Evolutionary conservation across 1,140 invertebrate genomes (phyloP).

Genomic region (Drusus annulatus): DNA sequence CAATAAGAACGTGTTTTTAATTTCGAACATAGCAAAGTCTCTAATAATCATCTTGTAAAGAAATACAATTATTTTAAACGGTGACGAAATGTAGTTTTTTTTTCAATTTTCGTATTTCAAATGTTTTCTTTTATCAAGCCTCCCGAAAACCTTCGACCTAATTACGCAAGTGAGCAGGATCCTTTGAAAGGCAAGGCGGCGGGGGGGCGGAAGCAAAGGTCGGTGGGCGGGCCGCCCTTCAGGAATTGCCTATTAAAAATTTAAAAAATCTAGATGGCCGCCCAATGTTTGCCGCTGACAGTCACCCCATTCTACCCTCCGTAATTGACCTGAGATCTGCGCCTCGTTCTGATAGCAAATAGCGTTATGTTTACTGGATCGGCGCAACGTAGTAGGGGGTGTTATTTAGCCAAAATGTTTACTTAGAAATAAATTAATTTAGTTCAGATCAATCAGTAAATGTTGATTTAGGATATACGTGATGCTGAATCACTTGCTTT

Average conservation of each 20-base stretch:
- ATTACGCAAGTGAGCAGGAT: slow-evolving; percentile 36
- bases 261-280: slow-evolving; percentile 54
- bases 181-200: slow-evolving; percentile 52
- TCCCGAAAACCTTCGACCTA: slow-evolving; percentile 23
- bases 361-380: background rate
- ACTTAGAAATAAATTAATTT: no score
- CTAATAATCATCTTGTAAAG: no score
- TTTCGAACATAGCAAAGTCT: no score
- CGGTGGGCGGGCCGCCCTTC: slow-evolving; percentile 49
- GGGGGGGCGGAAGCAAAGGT: slow-evolving; percentile 42
- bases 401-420: no score
- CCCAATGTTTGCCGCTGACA: slow-evolving; percentile 54
- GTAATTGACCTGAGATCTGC: slow-evolving; percentile 42
- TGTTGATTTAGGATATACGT: no score
- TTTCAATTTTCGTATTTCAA: no score
- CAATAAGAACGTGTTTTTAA: no score
- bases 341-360: background rate
- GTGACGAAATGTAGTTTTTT: no score
- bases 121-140: background rate
- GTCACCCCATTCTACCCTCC: slow-evolving; percentile 30
- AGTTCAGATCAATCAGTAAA: no score
- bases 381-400: background rate
- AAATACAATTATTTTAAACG: no score
- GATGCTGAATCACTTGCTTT: no score
- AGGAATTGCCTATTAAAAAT: slow-evolving; percentile 60